A percentile compares a stretch with the other conserved stretches of the same genome.
phyloP scores from a whole-genome alignment of 1,140 invertebrate genomes.

The Agrilus planipennis region DNA sequence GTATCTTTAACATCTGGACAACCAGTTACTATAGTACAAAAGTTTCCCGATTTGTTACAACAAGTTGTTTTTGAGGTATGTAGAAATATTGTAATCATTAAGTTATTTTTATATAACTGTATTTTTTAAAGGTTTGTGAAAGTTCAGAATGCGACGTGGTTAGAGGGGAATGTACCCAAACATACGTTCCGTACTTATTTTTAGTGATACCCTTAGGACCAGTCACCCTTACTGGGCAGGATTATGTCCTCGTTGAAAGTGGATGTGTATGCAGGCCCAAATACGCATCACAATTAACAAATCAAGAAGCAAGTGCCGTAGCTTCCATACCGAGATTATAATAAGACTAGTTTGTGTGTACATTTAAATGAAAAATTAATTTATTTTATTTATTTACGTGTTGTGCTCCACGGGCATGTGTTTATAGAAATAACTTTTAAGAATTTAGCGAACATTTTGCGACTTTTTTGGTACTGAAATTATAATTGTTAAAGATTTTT shows the following conservation, averaged over 20 bases:
- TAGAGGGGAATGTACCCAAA: constrained; percentile 80
- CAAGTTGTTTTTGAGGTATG: constrained; percentile 82
- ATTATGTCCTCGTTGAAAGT: constrained; percentile 84
- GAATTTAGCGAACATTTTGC: too few relatives aligned
- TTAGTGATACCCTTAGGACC: constrained; percentile 81
- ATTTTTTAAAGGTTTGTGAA: constrained; percentile 31
- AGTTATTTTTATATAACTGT: constrained; percentile 2
- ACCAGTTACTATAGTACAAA: constrained; percentile 86
- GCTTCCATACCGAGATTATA: constrained; percentile 26
- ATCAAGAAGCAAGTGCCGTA: constrained; percentile 34
- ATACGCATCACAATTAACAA: constrained; percentile 45
- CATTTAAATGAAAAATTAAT: too few relatives aligned
- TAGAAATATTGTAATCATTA: background rate
- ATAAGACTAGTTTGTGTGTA: constrained; percentile 7
- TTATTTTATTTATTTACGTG: too few relatives aligned
- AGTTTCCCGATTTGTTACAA: constrained; percentile 85
- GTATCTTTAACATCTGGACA: constrained; percentile 83
- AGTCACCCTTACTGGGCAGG: constrained; percentile 80
- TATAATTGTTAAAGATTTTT: too few relatives aligned
- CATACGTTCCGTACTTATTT: constrained; percentile 83
- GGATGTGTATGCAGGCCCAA: constrained; percentile 84
- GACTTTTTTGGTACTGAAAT: too few relatives aligned
- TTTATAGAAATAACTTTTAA: too few relatives aligned
- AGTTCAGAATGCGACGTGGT: constrained; percentile 74
- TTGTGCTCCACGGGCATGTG: too few relatives aligned